Conservation (phyloP, 1,140 invertebrate species). For the Triops cancriformis region DNA sequence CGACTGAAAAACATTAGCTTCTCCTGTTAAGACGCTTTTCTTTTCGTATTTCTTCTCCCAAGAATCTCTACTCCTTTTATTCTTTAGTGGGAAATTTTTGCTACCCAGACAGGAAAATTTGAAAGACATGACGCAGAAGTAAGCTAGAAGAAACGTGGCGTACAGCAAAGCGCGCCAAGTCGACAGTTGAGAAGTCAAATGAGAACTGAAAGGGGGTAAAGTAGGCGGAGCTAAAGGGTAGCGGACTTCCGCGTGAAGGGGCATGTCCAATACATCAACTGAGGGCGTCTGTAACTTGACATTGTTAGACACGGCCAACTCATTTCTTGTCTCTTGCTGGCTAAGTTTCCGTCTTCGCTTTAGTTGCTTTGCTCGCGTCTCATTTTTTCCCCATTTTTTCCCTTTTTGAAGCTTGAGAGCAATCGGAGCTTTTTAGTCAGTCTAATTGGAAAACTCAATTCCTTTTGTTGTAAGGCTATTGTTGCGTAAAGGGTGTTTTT, state of each 20-base stretch:
- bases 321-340: background rate
- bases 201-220: background rate
- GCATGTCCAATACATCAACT: slow-evolving; percentile 1
- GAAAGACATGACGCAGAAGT: too few species aligned
- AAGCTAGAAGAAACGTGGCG: too few species aligned
- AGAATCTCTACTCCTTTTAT: background rate
- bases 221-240: background rate
- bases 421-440: background rate
- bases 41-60: too few species aligned
- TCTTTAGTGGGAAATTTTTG: background rate
- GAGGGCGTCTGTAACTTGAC: background rate
- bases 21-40: too few species aligned
- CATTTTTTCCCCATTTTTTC: too few species aligned
- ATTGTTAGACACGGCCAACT: background rate
- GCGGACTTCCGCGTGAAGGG: background rate
- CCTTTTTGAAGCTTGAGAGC: background rate
- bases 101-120: background rate
- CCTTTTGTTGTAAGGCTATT: background rate
- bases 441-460: background rate
- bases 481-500: background rate
- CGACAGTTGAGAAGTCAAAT: background rate
- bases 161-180: background rate
- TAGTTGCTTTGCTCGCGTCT: background rate
- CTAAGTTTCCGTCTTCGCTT: background rate
- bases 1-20: background rate